phyloP scores from a whole-genome alignment of 2,113 vertebrate species.

The Oncorhynchus mykiss region DNA sequence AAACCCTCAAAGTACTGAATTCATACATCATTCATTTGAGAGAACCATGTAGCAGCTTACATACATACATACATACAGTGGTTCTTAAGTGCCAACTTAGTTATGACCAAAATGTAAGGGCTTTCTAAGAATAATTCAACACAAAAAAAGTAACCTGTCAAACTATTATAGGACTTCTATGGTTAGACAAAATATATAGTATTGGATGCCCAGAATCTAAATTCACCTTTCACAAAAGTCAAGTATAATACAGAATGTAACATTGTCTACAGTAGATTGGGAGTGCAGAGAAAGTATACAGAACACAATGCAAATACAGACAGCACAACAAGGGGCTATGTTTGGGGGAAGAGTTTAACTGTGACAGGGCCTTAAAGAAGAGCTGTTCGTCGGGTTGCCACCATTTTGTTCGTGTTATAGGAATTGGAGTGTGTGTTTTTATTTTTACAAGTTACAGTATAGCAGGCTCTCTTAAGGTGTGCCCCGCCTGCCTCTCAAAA shows the following conservation, averaged over 20 bases:
- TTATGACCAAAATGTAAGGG: constrained; percentile 39
- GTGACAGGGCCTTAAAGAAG: constrained; percentile 9
- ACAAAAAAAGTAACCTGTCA: constrained; percentile 55
- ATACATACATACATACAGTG: not conserved
- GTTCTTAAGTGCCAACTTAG: constrained; percentile 39
- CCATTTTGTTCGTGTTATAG: constrained; percentile 46
- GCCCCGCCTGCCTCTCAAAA: constrained; percentile 9
- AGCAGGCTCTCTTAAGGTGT: constrained; percentile 19
- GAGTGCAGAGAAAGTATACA: constrained; percentile 35
- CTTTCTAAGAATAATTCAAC: constrained; percentile 29
- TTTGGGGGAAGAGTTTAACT: constrained; percentile 35
- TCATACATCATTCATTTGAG: constrained; percentile 27
- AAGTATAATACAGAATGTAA: constrained; percentile 69
- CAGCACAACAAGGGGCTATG: constrained; percentile 25
- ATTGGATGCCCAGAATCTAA: constrained; percentile 51
- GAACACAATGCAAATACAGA: constrained; percentile 23
- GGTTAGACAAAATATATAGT: constrained; percentile 64
- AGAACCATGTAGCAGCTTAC: constrained; percentile 14
- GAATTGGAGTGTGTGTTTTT: constrained; percentile 23
- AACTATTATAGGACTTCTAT: constrained; percentile 42
- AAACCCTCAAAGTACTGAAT: constrained; percentile 43
- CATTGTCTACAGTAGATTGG: constrained; percentile 55
- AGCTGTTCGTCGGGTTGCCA: constrained; percentile 27
- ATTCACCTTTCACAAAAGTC: constrained; percentile 45
- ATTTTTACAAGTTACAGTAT: not conserved